Base-by-base conservation (phyloP, 2,888 invertebrate species). In the Andrena dorsata region DNA sequence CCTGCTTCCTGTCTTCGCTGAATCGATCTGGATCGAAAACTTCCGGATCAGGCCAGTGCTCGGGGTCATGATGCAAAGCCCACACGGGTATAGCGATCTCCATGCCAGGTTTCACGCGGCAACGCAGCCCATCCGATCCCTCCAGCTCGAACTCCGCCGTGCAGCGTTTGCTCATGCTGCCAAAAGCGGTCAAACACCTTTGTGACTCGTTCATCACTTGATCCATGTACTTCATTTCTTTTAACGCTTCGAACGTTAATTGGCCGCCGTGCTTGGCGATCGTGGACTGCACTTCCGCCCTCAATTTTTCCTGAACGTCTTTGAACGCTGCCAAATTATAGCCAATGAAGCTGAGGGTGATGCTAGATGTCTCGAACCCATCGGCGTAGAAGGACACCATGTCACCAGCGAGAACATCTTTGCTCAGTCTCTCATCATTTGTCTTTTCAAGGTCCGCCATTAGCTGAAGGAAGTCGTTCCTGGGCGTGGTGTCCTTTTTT, bases 341-440 rank as follows among this genome's bases (percentile, higher is more conserved):
- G 0, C 94, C 88, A 1, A 94, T 89, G 74, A 94, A 95, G 7
- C 94, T 92, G 53, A 95, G 88, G 0, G 94, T 93, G 0, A 94
- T 93, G 28, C 95, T 94, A 0, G 95, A 95, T 0, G 95, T 95
- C 87, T 95, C 95, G 84, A 94, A 95, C 1, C 95, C 95, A 32
- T 95, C 95, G 1, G 94, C 82, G 83, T 95, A 95, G 86, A 95
- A 95, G 0, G 95, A 94, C 0, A 95, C 89, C 1, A 94, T 93
- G 77, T 95, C 94, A 0, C 95, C 92, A 0, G 93, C 86, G 81
- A 95, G 90, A 0, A 78, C 5, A 0, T 93, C 88, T 2, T 91
- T 91, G 69, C 94, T 93, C 60, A 94, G 91, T 16, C 76, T 70
- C 1, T 41, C 6, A 2, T 28, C 80, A 8, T 71, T 82, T 76